A percentile compares a stretch with the other conserved stretches of the same genome.
Evolutionary conservation across 2,888 invertebrate species (phyloP).

Genomic region (Falcaria lacertinaria): DNA sequence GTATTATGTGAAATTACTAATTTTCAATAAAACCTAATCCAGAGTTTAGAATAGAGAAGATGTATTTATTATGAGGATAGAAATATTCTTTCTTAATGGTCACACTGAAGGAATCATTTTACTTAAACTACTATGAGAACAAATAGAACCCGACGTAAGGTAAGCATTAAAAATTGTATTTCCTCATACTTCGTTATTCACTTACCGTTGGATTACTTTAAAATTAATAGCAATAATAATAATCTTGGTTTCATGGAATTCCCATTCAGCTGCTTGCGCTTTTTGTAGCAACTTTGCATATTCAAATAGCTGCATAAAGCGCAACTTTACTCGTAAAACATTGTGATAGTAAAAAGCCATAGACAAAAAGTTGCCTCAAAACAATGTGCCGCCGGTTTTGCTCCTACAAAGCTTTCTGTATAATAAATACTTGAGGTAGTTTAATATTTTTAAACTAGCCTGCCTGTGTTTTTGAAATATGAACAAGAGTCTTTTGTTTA

Average conservation of each 20-base stretch:
- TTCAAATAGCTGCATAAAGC: slow-evolving; percentile 30
- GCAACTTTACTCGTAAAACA: slow-evolving; percentile 45
- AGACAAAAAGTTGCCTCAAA: slow-evolving; percentile 35
- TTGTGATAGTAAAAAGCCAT: slow-evolving; percentile 33
- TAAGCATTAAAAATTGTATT: no score
- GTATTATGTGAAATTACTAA: no score
- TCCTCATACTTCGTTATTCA: no score
- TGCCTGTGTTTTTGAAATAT: no score
- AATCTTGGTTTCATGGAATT: slow-evolving; percentile 14
- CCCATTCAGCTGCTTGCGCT: slow-evolving; percentile 21
- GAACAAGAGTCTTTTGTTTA: no score
- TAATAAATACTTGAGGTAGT: slow-evolving; percentile 26
- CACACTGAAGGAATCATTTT: no score
- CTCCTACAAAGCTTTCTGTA: slow-evolving; percentile 18
- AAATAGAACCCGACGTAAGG: no score
- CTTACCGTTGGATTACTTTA: not conserved
- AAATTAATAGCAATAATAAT: slow-evolving; percentile 10
- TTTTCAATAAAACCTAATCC: no score
- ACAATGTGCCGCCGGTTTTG: slow-evolving; percentile 39
- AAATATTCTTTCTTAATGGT: no score
- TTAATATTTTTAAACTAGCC: slow-evolving; percentile 6
- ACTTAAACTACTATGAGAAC: no score
- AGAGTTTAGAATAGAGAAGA: no score
- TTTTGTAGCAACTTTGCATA: slow-evolving; percentile 34
- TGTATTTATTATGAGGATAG: no score